Percentiles rank a stretch among this genome's conserved stretches.
phyloP scores from a whole-genome alignment of 2,113 vertebrate species.

The Oenanthe melanoleuca region DNA sequence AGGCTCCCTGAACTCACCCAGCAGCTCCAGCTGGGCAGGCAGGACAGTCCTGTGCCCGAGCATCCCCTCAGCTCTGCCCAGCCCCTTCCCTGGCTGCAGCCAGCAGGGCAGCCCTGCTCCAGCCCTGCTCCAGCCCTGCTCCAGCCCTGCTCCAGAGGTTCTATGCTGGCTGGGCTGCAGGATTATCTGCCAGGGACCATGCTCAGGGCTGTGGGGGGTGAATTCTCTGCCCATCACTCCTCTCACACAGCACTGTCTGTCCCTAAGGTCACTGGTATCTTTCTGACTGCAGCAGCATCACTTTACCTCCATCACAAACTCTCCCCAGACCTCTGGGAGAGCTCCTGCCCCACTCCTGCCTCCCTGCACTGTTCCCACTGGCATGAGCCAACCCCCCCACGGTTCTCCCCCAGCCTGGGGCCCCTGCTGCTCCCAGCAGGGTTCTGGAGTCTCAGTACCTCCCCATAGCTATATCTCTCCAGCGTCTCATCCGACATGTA shows the following conservation, averaged over 20 bases:
- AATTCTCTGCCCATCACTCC: not conserved
- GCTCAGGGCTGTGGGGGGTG: not conserved
- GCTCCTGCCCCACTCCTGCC: not conserved
- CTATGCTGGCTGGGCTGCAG: not conserved
- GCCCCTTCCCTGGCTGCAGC: not conserved
- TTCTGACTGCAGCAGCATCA: not conserved
- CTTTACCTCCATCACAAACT: not conserved
- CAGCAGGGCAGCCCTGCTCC: not conserved
- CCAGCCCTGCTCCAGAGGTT: not conserved
- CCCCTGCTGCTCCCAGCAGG: not conserved
- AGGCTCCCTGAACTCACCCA: not conserved
- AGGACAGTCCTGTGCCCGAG: not conserved
- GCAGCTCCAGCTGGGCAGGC: not conserved
- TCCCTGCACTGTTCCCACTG: not conserved
- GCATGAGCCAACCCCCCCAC: rapidly evolving
- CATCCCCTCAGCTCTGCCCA: not conserved
- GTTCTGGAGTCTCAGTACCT: constrained; percentile 78
- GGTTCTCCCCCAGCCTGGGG: rapidly evolving
- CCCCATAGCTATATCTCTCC: constrained; percentile 96
- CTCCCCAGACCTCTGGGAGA: not conserved
- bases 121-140: not conserved
- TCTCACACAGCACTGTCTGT: rapidly evolving
- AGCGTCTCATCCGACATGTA: constrained; percentile 95
- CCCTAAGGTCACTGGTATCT: not conserved
- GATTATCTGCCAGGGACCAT: not conserved